Conservation (phyloP, 2,113 vertebrate genomes). For the Tympanuchus pallidicinctus region DNA sequence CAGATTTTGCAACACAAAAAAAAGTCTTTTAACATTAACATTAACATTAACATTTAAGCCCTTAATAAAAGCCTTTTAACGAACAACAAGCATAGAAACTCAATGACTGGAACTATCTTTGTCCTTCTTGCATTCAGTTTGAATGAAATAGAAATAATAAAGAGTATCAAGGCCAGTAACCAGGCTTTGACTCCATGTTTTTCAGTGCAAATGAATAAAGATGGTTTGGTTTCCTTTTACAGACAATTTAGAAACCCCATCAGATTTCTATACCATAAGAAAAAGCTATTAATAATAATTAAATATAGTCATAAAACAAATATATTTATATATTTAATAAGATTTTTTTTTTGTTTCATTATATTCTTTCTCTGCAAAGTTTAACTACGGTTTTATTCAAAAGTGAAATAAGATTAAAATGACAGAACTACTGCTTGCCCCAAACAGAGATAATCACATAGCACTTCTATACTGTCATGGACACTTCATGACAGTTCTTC, state of each 20-base stretch:
- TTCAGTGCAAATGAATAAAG: not conserved
- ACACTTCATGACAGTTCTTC: not conserved
- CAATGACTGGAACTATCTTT: not conserved
- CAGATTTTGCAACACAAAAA: not conserved
- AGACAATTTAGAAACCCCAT: not conserved
- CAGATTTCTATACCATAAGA: not conserved
- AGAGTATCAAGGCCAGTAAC: not conserved
- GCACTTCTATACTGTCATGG: not conserved
- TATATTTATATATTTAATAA: not conserved
- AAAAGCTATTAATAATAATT: not conserved
- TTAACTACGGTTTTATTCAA: not conserved
- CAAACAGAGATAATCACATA: accelerated
- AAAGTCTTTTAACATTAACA: not conserved
- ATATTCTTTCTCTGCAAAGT: not conserved
- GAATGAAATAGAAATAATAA: not conserved
- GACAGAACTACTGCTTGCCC: not conserved
- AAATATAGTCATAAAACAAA: not conserved
- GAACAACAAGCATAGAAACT: not conserved
- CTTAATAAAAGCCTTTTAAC: not conserved
- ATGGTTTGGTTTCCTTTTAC: not conserved
- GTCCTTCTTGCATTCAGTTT: not conserved
- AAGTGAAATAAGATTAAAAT: not conserved
- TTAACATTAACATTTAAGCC: not conserved
- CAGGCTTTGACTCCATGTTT: not conserved
- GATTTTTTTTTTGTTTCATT: not conserved